phyloP scores from a whole-genome alignment of 2,113 vertebrate species.

The Coracopsis vasa region DNA sequence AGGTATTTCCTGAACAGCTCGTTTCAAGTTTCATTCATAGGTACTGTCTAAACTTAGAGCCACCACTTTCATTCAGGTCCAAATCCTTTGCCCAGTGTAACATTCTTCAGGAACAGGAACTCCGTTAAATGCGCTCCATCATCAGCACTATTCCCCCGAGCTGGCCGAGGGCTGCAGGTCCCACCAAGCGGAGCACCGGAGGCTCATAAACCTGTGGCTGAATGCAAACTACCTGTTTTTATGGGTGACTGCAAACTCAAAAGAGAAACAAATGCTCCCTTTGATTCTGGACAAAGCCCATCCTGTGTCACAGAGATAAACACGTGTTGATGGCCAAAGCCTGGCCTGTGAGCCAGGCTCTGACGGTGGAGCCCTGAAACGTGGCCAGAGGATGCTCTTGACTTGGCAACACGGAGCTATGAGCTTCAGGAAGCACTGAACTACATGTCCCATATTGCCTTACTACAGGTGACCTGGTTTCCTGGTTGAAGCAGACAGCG shows the following conservation, averaged over 20 bases:
- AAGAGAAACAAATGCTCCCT: background rate
- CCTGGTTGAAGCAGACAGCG: background rate
- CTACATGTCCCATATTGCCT: background rate
- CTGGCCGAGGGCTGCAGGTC: background rate
- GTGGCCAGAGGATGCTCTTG: background rate
- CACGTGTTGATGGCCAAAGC: background rate
- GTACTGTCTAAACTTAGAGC: slow-evolving; percentile 80
- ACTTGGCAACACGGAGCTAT: rapidly evolving
- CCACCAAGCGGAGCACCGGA: background rate
- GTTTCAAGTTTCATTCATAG: slow-evolving; percentile 82
- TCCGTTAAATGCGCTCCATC: slow-evolving; percentile 57
- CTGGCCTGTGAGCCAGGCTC: background rate
- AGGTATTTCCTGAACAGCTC: slow-evolving; percentile 76
- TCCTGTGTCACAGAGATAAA: background rate
- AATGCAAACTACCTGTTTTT: slow-evolving; percentile 59
- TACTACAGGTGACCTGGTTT: background rate
- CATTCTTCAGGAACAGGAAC: slow-evolving; percentile 70
- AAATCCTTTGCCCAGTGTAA: slow-evolving; percentile 72
- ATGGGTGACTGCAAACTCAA: background rate
- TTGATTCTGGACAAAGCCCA: background rate
- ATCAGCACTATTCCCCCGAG: background rate
- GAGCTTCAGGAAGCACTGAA: background rate
- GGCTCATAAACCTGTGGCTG: slow-evolving; percentile 55
- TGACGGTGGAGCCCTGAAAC: background rate
- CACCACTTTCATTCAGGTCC: slow-evolving; percentile 75